These are phyloP conservation scores for Leuciscus idus DNA, from an alignment of 2,113 vertebrate genomes.

Conservation along the genomic window DNA sequence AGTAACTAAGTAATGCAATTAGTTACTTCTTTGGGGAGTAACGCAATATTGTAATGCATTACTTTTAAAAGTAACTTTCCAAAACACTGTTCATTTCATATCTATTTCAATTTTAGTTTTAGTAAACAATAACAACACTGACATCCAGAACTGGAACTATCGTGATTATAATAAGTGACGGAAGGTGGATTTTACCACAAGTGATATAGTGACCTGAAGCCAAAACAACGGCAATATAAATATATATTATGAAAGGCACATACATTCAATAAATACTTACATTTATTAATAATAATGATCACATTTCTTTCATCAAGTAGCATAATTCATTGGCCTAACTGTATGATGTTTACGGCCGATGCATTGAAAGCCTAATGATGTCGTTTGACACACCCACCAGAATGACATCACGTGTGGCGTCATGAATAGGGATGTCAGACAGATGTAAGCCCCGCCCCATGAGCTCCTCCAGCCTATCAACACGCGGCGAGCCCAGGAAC, in stretches of 20 bases:
- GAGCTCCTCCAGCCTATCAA: constrained; percentile 96
- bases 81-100: too few species aligned
- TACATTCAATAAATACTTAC: neutral
- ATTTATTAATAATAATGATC: neutral
- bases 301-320: neutral
- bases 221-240: neutral
- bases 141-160: neutral
- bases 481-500: constrained; percentile 95
- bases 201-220: neutral
- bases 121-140: neutral
- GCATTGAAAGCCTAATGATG: neutral
- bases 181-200: neutral
- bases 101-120: too few species aligned
- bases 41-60: too few species aligned
- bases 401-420: constrained; percentile 95
- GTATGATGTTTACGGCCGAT: neutral
- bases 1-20: too few species aligned
- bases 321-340: neutral
- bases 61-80: too few species aligned
- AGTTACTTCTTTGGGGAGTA: too few species aligned
- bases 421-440: constrained; percentile 97
- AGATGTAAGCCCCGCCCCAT: constrained; percentile 96
- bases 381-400: constrained; percentile 73
- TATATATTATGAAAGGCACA: too few species aligned
- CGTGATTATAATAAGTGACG: neutral